Percentiles rank a stretch among this genome's conserved stretches.
Evolutionary conservation across 1,140 invertebrate species (phyloP).

Genomic region (Habropoda laboriosa): DNA sequence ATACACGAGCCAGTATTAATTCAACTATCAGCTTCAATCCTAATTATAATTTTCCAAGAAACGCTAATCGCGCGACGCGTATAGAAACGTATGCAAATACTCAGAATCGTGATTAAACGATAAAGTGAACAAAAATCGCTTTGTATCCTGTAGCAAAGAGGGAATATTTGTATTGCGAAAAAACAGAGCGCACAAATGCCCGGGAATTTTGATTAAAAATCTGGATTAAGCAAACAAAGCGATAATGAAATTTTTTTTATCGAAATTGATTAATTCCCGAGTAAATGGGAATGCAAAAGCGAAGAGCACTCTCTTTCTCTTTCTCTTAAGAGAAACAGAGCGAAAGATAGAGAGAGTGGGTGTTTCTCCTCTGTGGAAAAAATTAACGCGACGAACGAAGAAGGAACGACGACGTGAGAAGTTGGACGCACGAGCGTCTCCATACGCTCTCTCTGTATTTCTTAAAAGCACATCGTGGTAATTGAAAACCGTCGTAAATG

Average conservation of each 20-base stretch:
- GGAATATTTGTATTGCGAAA: slow-evolving; percentile 3
- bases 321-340: neutral
- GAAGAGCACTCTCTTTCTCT: neutral
- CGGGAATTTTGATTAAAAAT: slow-evolving; percentile 13
- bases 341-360: neutral
- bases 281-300: neutral
- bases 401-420: neutral
- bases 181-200: neutral
- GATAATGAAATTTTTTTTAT: neutral
- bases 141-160: neutral
- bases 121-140: neutral
- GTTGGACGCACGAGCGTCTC: neutral
- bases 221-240: neutral
- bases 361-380: neutral
- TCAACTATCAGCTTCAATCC: too few species aligned
- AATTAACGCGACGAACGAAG: neutral
- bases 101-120: neutral
- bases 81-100: too few species aligned
- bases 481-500: slow-evolving; percentile 35
- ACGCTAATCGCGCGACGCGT: too few species aligned
- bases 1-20: too few species aligned
- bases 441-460: slow-evolving; percentile 8
- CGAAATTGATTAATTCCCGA: neutral
- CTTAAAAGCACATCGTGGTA: slow-evolving; percentile 37
- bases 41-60: too few species aligned